Evolutionary conservation across 2,888 invertebrate species (phyloP).

Genomic region (Clunio marinus): DNA sequence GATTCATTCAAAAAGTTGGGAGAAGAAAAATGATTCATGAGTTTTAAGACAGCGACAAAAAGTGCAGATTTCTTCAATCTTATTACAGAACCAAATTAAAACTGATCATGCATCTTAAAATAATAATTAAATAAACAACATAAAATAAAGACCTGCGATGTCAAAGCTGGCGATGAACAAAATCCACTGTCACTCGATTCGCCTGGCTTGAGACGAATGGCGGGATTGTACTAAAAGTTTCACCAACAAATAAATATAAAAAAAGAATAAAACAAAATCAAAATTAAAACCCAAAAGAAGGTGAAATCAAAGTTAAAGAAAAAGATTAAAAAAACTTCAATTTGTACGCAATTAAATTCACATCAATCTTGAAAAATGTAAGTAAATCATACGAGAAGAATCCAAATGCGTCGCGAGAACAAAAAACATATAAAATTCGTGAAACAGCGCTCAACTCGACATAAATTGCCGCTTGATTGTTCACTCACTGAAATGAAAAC

Average conservation of each 20-base stretch:
- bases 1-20: background rate
- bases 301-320: slow-evolving; percentile 42
- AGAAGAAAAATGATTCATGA: slow-evolving; percentile 18
- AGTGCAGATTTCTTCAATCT: background rate
- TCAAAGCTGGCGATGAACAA: slow-evolving; percentile 53
- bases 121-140: slow-evolving; percentile 42
- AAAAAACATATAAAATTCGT: slow-evolving; percentile 34
- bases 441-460: background rate
- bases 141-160: slow-evolving; percentile 48
- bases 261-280: slow-evolving; percentile 44
- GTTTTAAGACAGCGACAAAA: background rate
- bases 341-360: slow-evolving; percentile 40
- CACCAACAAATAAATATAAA: slow-evolving; percentile 47
- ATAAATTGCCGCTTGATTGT: no score
- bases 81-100: background rate
- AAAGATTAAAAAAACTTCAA: slow-evolving; percentile 44
- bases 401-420: slow-evolving; percentile 41
- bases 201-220: slow-evolving; percentile 57
- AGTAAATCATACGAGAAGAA: slow-evolving; percentile 45
- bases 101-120: slow-evolving; percentile 35
- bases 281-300: slow-evolving; percentile 41
- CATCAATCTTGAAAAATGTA: slow-evolving; percentile 38
- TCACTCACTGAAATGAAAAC: no score
- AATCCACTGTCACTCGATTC: slow-evolving; percentile 54
- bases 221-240: slow-evolving; percentile 50